Evolutionary conservation across 92 coral and sea anemone species (phyloP), one percentile per base, ranked within the genome.

Genomic region (Epizoanthus rinbou): DNA sequence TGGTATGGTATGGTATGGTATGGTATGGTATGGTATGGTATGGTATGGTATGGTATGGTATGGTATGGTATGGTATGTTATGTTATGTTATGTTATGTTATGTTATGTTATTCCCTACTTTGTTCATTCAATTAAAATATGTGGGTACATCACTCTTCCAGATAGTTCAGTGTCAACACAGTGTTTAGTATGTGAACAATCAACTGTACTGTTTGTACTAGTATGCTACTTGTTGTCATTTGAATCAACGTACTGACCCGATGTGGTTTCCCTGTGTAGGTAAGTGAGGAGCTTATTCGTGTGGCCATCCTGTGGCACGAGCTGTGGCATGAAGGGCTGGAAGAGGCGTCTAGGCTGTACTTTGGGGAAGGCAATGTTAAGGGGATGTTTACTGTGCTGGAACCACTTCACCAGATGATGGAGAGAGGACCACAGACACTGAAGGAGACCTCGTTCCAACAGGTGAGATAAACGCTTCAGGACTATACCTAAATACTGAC

Each of bases 281-380:
- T 92, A 71, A 96, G 99, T 31, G 99, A 96, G 21, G 99, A 96
- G 86, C 86, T 96, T 43, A 96, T 96, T 19, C 99, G 99, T 19
- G 99, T 96, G 14, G 99, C 99, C 45, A 96, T 96, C 84, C 89
- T 96, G 71, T 96, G 99, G 99, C 99, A 96, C 60, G 99, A 96
- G 85, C 67, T 96, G 81, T 96, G 99, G 99, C 99, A 96, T 60
- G 99, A 96, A 76, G 99, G 99, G 37, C 90, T 96, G 3, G 99
- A 96, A 75, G 99, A 96, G 76, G 99, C 99, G 3, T 96, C 99
- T 5, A 91, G 99, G 33, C 76, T 96, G 72, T 96, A 96, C 84
- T 96, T 96, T 84, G 97, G 98, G 75, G 99, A 96, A 80, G 97
- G 97, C 3, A 96, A 96, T 83, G 99, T 96, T 18, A 96, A 96